Conservation (phyloP, 37 sponge, comb jelly and placozoan species). For the Agelas oroides region DNA sequence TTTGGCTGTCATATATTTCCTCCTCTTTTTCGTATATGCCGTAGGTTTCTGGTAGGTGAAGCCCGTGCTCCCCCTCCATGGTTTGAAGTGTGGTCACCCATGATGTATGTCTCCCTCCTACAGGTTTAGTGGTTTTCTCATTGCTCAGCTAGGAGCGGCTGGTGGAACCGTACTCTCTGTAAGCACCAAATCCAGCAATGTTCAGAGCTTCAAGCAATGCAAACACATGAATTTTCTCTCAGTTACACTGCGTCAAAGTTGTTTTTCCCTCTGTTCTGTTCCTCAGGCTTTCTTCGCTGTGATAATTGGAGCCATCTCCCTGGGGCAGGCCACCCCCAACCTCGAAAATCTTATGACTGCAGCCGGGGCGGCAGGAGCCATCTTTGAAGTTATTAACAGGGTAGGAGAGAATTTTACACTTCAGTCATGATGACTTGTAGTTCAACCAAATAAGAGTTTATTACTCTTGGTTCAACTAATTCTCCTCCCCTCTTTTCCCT, state of each 20-base stretch:
- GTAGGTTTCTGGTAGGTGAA: constrained; percentile 27
- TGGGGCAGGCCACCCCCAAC: constrained; percentile 80
- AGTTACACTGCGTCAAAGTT: too few species aligned
- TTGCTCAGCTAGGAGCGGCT: constrained; percentile 9
- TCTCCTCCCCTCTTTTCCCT: neutral
- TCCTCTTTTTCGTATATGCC: constrained; percentile 65
- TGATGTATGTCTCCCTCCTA: neutral
- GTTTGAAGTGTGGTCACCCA: too few species aligned
- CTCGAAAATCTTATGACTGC: constrained; percentile 65
- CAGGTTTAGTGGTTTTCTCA: constrained; percentile 79
- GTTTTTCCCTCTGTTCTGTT: neutral
- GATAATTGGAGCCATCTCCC: constrained; percentile 74
- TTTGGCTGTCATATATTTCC: constrained; percentile 53
- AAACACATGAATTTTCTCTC: too few species aligned
- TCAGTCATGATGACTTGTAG: neutral
- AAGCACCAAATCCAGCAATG: neutral
- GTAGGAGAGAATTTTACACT: constrained; percentile 48
- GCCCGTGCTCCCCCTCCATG: too few species aligned
- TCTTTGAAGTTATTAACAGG: constrained; percentile 84
- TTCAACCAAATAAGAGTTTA: neutral
- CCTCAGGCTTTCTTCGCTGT: constrained; percentile 72
- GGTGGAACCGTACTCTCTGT: constrained; percentile 64
- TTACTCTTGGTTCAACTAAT: neutral
- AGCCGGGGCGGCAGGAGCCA: constrained; percentile 58
- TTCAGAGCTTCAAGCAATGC: too few species aligned